Evolutionary conservation across 2,797 vertebrate genomes (phyloP), one percentile per base, ranked within the genome.

Genomic region (Kryptopterus vitreolus): DNA sequence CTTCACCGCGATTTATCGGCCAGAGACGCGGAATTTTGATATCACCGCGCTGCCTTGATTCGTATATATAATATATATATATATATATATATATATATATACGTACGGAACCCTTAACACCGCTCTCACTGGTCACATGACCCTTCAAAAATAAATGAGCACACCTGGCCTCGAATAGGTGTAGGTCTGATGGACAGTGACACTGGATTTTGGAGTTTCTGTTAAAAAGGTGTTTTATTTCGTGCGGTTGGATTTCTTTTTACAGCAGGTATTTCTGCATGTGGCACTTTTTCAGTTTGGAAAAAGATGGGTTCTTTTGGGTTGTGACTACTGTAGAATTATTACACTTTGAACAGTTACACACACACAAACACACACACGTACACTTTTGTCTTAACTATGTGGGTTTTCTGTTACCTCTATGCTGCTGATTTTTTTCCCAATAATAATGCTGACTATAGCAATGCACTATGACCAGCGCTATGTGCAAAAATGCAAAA

Each of bases 221-320:
- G 52, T 76, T 53, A 82, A 59, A 82, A 52, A 43, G 65, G 62
- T 85, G 72, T 82, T 86, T 65, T 89, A 77, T 79, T 83, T 82
- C 68, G 18, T 79, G 77, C 65, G 81, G 61, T 88, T 43, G 88
- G 77, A 74, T 83, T 87, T 83, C 48, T 87, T 89, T 78, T 72
- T 55, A 79, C 72, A 10, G 82, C 85, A 84, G 82, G 68, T 74
- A 92, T 88, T 81, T 88, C 79, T 91, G 93, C 92, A 91, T 91
- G 92, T 88, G 82, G 91, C 88, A 87, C 88, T 50, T 70, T 90
- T 84, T 81, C 83, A 82, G 86, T 89, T 84, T 78, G 18, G 80
- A 83, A 84, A 86, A 89, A 82, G 26, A 50, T 81, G 87, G 78
- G 82, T 91, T 90, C 88, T n/a, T n/a, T n/a, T n/a, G n/a, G n/a